A percentile compares a stretch with the other conserved stretches of the same genome.
Conservation (phyloP, 1,140 invertebrate species). For the Drosophila kurseongensis region DNA sequence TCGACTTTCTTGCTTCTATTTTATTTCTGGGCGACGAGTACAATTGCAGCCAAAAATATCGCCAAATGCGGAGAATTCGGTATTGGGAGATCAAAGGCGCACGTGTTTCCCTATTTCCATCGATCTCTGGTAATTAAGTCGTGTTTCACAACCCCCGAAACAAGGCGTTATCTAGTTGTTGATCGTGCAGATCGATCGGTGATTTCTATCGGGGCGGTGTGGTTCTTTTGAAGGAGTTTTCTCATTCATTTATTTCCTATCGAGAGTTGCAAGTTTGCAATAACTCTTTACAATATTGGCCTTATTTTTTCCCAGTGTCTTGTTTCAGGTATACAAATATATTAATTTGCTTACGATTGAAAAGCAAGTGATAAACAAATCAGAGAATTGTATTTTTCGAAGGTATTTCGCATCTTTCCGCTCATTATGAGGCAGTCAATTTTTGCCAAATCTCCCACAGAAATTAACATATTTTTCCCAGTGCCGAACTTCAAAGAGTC, state of each 20-base stretch:
- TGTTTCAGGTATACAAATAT: neutral
- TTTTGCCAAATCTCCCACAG: neutral
- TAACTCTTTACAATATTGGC: constrained; percentile 65
- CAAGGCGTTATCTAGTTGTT: constrained; percentile 73
- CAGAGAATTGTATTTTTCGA: neutral
- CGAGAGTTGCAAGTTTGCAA: constrained; percentile 48
- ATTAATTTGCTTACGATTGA: no score
- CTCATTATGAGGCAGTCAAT: neutral
- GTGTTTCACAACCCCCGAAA: constrained; percentile 76
- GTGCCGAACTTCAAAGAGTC: constrained; percentile 59
- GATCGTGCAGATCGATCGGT: constrained; percentile 33
- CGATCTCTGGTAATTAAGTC: constrained; percentile 75
- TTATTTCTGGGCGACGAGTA: constrained; percentile 5
- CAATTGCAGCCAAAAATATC: constrained; percentile 45
- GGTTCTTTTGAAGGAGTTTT: constrained; percentile 46
- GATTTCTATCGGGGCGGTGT: constrained; percentile 46
- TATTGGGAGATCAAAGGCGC: constrained; percentile 46
- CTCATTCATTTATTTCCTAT: constrained; percentile 1
- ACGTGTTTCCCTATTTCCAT: constrained; percentile 13
- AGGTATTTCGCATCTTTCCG: neutral
- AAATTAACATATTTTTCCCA: constrained; percentile 15
- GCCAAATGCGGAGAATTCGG: constrained; percentile 17
- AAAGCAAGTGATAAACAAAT: no score
- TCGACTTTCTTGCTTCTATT: constrained; percentile 11
- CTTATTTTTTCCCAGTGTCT: neutral